Evolutionary conservation across 2,113 vertebrate genomes (phyloP).

Genomic region (Dipodomys stephensi): DNA sequence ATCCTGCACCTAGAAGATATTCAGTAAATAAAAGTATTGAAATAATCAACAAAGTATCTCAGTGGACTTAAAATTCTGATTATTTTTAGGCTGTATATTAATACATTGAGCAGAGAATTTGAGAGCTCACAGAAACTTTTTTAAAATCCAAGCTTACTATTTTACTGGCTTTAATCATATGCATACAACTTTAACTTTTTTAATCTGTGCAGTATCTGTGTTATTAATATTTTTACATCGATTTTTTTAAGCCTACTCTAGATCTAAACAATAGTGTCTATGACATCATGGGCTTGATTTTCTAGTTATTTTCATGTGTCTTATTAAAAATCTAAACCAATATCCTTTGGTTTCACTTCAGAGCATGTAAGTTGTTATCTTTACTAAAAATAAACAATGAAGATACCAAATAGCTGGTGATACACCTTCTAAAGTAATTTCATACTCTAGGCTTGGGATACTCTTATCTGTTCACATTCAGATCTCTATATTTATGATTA

Average conservation of each 20-base stretch:
- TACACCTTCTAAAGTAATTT: background rate
- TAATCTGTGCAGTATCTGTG: background rate
- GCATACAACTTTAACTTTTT: background rate
- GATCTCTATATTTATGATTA: constrained; percentile 11
- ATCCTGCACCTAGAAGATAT: background rate
- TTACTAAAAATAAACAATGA: background rate
- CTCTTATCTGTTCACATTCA: background rate
- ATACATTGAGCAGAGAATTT: background rate
- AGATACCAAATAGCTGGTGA: background rate
- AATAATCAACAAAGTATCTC: constrained; percentile 8
- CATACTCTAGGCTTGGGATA: constrained; percentile 9
- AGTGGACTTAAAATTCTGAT: background rate
- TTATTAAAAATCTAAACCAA: constrained; percentile 15
- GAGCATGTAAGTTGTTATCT: background rate
- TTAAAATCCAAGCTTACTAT: background rate
- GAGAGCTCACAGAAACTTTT: constrained; percentile 3
- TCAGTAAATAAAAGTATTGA: constrained; percentile 36
- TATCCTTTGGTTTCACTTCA: background rate
- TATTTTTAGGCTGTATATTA: background rate
- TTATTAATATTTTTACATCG: constrained; percentile 2
- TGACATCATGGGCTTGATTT: background rate
- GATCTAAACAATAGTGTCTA: background rate
- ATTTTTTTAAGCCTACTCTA: constrained; percentile 35
- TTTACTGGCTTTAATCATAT: background rate
- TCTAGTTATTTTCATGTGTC: constrained; percentile 1